phyloP scores from a whole-genome alignment of 35 echinoderm and acorn worm genomes.

The Stichopus chloronotus region DNA sequence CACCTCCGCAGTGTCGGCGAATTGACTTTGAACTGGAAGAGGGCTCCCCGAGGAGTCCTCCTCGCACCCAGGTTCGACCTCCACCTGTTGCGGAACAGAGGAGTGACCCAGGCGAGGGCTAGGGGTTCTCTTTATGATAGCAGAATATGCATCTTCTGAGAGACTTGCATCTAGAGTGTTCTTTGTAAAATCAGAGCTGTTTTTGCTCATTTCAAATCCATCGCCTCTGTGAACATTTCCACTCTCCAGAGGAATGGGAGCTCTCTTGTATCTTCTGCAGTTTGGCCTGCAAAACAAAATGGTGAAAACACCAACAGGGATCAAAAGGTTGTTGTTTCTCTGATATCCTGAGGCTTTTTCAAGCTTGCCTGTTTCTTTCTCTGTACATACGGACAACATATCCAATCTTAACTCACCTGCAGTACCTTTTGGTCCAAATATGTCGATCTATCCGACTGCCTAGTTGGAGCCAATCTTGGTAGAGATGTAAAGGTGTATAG shows the following conservation, averaged over 20 bases:
- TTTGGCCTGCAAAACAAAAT: conserved; percentile 13
- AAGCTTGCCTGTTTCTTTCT: background rate
- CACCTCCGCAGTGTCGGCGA: conserved; percentile 31
- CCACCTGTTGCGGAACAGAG: background rate
- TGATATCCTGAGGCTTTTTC: too few species aligned
- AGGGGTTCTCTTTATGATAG: conserved; percentile 55
- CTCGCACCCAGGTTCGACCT: background rate
- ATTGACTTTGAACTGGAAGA: conserved; percentile 46
- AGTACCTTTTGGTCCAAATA: conserved; percentile 63
- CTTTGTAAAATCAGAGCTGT: conserved; percentile 39
- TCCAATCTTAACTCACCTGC: conserved; percentile 5
- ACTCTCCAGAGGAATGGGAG: background rate
- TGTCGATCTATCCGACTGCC: conserved; percentile 62
- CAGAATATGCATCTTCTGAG: conserved; percentile 29
- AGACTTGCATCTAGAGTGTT: conserved; percentile 33
- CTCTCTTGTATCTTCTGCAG: conserved; percentile 52
- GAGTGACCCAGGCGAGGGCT: conserved; percentile 47
- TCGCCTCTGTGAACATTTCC: background rate
- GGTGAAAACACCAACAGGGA: background rate
- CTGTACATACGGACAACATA: background rate
- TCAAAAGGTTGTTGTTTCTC: too few species aligned
- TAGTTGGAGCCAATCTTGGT: conserved; percentile 74
- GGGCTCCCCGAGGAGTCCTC: background rate
- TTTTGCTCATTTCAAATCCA: background rate
- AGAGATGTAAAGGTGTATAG: conserved; percentile 92